Conservation (phyloP, 2,797 vertebrate species). For the Rhadinocentrus ornatus region DNA sequence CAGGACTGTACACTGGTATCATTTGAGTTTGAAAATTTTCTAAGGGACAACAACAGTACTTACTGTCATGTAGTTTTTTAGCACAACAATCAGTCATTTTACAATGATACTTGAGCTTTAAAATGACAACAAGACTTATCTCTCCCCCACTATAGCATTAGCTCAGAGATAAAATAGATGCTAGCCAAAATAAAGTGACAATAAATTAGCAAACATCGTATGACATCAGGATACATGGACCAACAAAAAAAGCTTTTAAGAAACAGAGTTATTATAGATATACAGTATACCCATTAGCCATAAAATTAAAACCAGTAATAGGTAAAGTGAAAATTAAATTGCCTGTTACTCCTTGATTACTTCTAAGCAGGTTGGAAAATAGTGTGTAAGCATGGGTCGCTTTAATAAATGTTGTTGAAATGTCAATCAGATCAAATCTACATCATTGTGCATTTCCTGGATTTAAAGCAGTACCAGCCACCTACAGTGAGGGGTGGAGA, state of each 20-base stretch:
- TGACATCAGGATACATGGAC: background rate
- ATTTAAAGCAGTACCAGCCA: conserved; percentile 12
- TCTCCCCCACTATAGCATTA: background rate
- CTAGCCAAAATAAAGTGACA: background rate
- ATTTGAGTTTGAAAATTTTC: background rate
- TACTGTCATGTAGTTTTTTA: background rate
- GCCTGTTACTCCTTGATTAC: background rate
- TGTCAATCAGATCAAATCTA: conserved; percentile 20
- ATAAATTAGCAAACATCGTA: background rate
- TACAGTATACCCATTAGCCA: background rate
- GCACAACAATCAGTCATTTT: background rate
- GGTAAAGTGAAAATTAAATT: background rate
- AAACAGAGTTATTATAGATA: too few species aligned
- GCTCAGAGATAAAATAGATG: background rate
- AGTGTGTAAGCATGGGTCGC: background rate
- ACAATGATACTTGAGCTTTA: background rate
- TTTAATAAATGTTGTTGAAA: conserved; percentile 16
- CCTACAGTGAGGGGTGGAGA: conserved; percentile 14
- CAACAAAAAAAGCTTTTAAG: background rate
- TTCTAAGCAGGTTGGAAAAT: background rate
- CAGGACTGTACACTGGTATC: background rate
- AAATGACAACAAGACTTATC: background rate
- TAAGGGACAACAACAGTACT: background rate
- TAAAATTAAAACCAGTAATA: background rate
- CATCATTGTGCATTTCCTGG: conserved; percentile 25